Conservation (phyloP, 2,888 invertebrate genomes). For the Tigriopus californicus region DNA sequence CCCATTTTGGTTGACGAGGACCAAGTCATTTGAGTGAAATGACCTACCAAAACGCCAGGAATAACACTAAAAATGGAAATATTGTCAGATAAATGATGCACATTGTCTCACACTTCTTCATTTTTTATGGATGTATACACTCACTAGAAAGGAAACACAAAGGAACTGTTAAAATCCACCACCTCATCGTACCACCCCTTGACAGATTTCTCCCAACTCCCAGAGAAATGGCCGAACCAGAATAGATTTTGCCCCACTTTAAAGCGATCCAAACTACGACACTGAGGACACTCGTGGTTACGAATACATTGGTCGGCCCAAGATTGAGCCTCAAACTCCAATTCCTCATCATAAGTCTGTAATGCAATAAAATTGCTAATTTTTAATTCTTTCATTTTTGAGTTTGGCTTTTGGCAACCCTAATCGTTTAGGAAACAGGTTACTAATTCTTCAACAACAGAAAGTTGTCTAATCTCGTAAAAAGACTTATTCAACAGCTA, state of each 20-base stretch:
- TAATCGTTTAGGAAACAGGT: neutral
- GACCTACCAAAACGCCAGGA: slow-evolving; percentile 21
- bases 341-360: slow-evolving; percentile 27
- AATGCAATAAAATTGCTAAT: too few relatives aligned
- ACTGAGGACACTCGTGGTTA: slow-evolving; percentile 22
- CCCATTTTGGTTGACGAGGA: slow-evolving; percentile 64
- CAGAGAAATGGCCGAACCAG: slow-evolving; percentile 22
- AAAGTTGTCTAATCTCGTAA: neutral
- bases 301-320: slow-evolving; percentile 27
- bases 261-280: slow-evolving; percentile 21
- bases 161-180: slow-evolving; percentile 21
- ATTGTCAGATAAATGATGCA: neutral
- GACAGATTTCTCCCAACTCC: slow-evolving; percentile 23
- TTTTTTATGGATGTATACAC: too few relatives aligned
- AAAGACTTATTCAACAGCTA: neutral
- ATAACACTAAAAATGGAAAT: neutral
- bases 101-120: too few relatives aligned
- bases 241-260: slow-evolving; percentile 21
- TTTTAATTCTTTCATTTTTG: too few relatives aligned
- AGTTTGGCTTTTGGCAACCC: neutral
- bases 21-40: slow-evolving; percentile 57
- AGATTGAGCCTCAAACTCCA: slow-evolving; percentile 27
- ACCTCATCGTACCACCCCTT: slow-evolving; percentile 25
- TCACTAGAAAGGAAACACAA: slow-evolving; percentile 23
- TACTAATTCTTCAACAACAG: neutral